A percentile compares a stretch with the other conserved stretches of the same genome.
Evolutionary conservation across 2,797 vertebrate genomes (phyloP).

Genomic region (Notolabrus celidotus): DNA sequence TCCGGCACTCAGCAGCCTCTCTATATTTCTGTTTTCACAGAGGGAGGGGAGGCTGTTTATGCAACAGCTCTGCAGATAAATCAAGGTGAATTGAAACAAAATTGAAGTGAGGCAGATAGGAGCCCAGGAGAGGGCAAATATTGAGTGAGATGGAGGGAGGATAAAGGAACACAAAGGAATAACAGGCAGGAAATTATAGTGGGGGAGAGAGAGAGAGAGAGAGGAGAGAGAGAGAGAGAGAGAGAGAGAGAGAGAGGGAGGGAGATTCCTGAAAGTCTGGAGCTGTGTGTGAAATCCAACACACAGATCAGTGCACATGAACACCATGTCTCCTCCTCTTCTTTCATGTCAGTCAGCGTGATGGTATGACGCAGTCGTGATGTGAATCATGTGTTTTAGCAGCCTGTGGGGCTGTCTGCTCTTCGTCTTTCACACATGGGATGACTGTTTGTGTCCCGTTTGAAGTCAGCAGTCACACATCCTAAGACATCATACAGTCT

Average conservation of each 20-base stretch:
- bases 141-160: constrained; percentile 31
- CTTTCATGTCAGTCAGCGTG: neutral
- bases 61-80: constrained; percentile 38
- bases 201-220: constrained; percentile 13
- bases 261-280: neutral
- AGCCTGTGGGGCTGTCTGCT: too few species aligned
- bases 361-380: too few species aligned
- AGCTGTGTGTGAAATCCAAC: too few species aligned
- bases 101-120: constrained; percentile 58
- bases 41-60: constrained; percentile 34
- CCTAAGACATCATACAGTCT: too few species aligned
- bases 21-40: constrained; percentile 24
- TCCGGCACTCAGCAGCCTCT: neutral
- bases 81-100: constrained; percentile 50
- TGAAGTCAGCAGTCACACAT: too few species aligned
- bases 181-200: constrained; percentile 23
- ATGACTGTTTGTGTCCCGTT: too few species aligned
- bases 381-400: too few species aligned
- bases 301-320: too few species aligned
- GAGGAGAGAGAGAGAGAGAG: constrained; percentile 12
- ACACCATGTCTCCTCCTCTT: too few species aligned
- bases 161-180: constrained; percentile 6
- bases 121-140: constrained; percentile 23
- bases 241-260: neutral
- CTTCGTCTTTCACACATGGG: too few species aligned